Evolutionary conservation across 1,140 invertebrate genomes (phyloP).

Genomic region (Carcinoscorpius rotundicauda): DNA sequence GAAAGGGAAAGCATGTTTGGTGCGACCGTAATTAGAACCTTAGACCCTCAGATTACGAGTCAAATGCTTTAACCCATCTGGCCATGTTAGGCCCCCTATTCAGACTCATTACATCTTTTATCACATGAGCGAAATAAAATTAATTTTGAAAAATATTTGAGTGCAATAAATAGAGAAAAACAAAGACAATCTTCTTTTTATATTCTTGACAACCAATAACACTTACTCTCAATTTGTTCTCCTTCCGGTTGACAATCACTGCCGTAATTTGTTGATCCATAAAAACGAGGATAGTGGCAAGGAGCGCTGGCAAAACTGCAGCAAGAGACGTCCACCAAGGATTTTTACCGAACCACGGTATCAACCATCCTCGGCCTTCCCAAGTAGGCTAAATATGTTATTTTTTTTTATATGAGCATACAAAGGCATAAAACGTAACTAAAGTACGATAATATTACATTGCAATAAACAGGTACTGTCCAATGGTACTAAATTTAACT

Average conservation of each 20-base stretch:
- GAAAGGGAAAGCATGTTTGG: background rate
- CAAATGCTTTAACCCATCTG: slow-evolving; percentile 10
- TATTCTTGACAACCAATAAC: background rate
- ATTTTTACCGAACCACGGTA: slow-evolving; percentile 26
- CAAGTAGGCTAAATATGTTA: slow-evolving; percentile 26
- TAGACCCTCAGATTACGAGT: background rate
- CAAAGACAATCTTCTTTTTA: no score
- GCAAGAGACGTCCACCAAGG: slow-evolving; percentile 23
- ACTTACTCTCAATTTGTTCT: slow-evolving; percentile 34
- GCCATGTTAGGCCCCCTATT: background rate
- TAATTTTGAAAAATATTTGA: background rate
- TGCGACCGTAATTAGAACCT: background rate
- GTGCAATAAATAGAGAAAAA: background rate
- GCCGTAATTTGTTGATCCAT: slow-evolving; percentile 38
- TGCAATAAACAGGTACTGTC: background rate
- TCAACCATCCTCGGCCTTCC: slow-evolving; percentile 30
- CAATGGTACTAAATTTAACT: background rate
- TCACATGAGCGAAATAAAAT: slow-evolving; percentile 1
- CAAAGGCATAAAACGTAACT: slow-evolving; percentile 11
- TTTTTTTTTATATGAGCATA: no score
- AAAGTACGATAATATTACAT: background rate
- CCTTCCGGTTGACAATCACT: slow-evolving; percentile 38
- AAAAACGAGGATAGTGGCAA: slow-evolving; percentile 34
- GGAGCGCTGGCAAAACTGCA: slow-evolving; percentile 29
- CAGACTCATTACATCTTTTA: background rate